Evolutionary conservation across 2,888 invertebrate genomes (phyloP).

Genomic region (Drosophila longiperda): DNA sequence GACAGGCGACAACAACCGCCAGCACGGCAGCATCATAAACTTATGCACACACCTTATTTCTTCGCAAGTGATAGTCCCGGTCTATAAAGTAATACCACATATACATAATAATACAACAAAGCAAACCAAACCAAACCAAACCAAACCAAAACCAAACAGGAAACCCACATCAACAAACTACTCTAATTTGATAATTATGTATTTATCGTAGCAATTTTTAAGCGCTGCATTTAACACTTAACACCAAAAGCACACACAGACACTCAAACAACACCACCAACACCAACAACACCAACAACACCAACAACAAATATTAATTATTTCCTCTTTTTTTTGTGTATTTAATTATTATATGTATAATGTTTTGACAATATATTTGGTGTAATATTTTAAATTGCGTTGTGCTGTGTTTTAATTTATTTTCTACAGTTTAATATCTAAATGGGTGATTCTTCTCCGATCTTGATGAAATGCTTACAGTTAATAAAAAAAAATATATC

Average conservation of each 20-base stretch:
- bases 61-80: constrained; percentile 75
- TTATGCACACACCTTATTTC: constrained; percentile 38
- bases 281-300: constrained; percentile 26
- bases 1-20: constrained; percentile 49
- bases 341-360: constrained; percentile 70
- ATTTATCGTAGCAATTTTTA: constrained; percentile 43
- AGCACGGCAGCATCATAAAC: constrained; percentile 60
- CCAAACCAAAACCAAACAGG: constrained; percentile 10
- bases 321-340: constrained; percentile 59
- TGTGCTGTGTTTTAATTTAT: background rate
- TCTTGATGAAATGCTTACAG: background rate
- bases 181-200: constrained; percentile 41
- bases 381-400: constrained; percentile 62
- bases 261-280: constrained; percentile 23
- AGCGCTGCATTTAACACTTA: constrained; percentile 60
- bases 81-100: constrained; percentile 66
- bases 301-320: constrained; percentile 51
- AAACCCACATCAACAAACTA: constrained; percentile 23
- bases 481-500: background rate
- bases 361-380: constrained; percentile 72
- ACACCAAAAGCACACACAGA: constrained; percentile 21
- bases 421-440: background rate
- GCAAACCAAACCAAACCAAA: constrained; percentile 10
- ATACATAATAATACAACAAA: constrained; percentile 40
- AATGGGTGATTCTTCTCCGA: background rate